Evolutionary conservation across 2,113 vertebrate genomes (phyloP).

Genomic region (Lethenteron camtschaticum): DNA sequence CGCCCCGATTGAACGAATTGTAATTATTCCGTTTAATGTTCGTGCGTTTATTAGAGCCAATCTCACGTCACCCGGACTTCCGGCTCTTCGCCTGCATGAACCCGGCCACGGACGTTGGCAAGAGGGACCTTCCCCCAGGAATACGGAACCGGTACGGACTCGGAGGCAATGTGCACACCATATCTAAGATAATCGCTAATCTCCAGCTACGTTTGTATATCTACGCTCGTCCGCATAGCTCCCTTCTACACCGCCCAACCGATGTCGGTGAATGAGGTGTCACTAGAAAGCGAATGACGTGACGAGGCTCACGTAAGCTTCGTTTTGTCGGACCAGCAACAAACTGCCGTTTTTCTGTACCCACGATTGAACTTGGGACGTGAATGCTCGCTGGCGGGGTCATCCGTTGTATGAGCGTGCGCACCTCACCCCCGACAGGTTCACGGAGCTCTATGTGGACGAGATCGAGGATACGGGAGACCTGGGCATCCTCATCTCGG

Average conservation of each 20-base stretch:
- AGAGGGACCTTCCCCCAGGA: constrained; percentile 77
- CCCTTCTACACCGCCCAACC: no score
- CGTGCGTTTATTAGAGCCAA: constrained; percentile 33
- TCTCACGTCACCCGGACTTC: constrained; percentile 68
- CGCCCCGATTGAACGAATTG: background rate
- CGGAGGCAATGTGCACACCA: no score
- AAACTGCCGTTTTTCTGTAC: no score
- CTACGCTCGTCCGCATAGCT: no score
- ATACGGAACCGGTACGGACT: constrained; percentile 66
- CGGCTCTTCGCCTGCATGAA: constrained; percentile 94
- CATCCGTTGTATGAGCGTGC: no score
- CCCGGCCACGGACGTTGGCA: constrained; percentile 87
- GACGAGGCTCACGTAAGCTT: no score
- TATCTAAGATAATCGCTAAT: background rate
- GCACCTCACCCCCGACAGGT: constrained; percentile 22
- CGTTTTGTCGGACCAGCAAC: no score
- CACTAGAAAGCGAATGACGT: no score
- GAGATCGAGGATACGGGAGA: constrained; percentile 68
- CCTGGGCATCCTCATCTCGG: constrained; percentile 51
- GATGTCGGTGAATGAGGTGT: no score
- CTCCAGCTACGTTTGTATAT: no score
- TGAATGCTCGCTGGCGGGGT: no score
- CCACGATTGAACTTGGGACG: no score
- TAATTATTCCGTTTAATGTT: background rate
- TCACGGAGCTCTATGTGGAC: constrained; percentile 85